Percentiles rank a stretch among this genome's conserved stretches.
These are phyloP conservation scores for Chymomyza costata DNA, from an alignment of 1,140 invertebrate species.

Conservation along the genomic window DNA sequence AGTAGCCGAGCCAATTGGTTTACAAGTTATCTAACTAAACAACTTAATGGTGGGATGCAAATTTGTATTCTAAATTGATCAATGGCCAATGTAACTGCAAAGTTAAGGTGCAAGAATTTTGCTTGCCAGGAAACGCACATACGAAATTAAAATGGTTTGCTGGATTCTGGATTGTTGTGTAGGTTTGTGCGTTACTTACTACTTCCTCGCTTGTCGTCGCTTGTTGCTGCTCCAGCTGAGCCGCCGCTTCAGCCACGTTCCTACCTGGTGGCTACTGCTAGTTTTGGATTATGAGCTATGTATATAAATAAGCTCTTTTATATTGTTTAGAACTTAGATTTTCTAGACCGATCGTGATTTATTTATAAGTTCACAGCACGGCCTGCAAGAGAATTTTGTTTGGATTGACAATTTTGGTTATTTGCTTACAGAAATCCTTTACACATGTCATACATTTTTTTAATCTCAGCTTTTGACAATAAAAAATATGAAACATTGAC, in stretches of 20 bases:
- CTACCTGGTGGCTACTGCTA: constrained; percentile 41
- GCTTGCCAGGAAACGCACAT: constrained; percentile 16
- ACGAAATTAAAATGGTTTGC: constrained; percentile 21
- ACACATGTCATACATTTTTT: too few species aligned
- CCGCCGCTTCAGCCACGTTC: constrained; percentile 61
- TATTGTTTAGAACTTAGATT: not conserved
- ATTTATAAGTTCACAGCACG: constrained; percentile 6
- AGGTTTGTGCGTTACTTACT: constrained; percentile 58
- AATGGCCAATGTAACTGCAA: constrained; percentile 20
- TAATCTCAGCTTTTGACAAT: too few species aligned
- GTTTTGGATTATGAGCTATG: not conserved
- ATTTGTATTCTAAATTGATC: constrained; percentile 19
- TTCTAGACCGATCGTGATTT: too few species aligned
- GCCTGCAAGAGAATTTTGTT: constrained; percentile 41
- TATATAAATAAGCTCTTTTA: constrained; percentile 7
- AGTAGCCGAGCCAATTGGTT: constrained; percentile 51
- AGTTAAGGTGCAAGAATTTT: constrained; percentile 27
- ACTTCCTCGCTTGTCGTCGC: constrained; percentile 56
- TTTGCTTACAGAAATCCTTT: too few species aligned
- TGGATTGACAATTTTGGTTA: too few species aligned
- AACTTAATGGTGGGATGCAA: constrained; percentile 31
- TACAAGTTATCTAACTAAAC: constrained; percentile 37
- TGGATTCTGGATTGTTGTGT: constrained; percentile 30
- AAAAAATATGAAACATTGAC: too few species aligned
- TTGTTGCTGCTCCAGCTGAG: constrained; percentile 60